Evolutionary conservation across 2,113 vertebrate species (phyloP).

Genomic region (Macrotus californicus): DNA sequence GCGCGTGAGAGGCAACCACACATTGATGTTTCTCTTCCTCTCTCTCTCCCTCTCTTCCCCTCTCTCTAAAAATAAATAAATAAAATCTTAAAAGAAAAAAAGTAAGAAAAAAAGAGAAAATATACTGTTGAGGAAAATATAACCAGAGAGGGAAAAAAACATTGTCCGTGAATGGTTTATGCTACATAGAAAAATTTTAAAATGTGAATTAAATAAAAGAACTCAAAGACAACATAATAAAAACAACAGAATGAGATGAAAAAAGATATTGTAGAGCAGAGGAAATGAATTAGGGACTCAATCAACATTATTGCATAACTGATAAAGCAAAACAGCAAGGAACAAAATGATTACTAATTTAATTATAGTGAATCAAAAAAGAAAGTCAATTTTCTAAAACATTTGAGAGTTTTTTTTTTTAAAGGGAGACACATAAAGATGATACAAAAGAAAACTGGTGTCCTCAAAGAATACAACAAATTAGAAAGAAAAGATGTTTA

Average conservation of each 20-base stretch:
- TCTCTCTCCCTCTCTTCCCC: no score
- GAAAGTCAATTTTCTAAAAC: neutral
- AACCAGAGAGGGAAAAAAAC: neutral
- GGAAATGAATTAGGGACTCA: neutral
- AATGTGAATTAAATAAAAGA: neutral
- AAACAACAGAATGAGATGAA: neutral
- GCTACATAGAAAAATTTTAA: neutral
- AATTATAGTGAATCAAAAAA: neutral
- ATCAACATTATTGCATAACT: neutral
- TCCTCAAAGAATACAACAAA: neutral
- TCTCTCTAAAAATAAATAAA: no score
- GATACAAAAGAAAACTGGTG: neutral
- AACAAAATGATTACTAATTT: neutral
- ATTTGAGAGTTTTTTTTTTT: neutral
- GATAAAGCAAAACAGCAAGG: neutral
- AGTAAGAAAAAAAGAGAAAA: neutral
- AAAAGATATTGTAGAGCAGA: neutral
- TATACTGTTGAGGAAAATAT: neutral
- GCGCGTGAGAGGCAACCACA: no score
- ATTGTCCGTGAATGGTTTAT: neutral
- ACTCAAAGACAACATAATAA: neutral
- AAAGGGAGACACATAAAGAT: neutral
- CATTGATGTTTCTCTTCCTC: no score
- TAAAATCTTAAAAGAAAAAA: neutral
- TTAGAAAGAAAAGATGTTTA: conserved; percentile 17